A percentile compares a stretch with the other conserved stretches of the same genome.
These are phyloP conservation scores for Corvus cornix DNA, from an alignment of 2,113 vertebrate genomes.

Conservation along the genomic window DNA sequence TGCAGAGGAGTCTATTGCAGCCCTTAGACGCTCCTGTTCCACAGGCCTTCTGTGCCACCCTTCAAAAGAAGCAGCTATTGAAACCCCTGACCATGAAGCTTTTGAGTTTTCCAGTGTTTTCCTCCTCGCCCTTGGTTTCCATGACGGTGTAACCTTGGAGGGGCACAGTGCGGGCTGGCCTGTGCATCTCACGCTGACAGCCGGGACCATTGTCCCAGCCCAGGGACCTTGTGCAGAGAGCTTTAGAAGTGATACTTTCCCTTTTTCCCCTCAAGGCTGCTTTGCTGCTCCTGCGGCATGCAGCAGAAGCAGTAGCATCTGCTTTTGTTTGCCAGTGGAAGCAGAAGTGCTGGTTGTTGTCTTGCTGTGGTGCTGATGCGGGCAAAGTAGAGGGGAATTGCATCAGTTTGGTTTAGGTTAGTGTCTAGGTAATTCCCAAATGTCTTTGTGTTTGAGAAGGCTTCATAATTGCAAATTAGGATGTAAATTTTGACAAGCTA, in stretches of 20 bases:
- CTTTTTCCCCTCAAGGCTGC: slow-evolving; percentile 39
- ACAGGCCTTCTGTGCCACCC: slow-evolving; percentile 32
- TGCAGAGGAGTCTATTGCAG: not conserved
- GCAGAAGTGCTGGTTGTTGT: not conserved
- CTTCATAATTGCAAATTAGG: not conserved
- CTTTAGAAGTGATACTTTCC: not conserved
- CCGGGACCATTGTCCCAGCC: not conserved
- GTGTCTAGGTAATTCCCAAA: not conserved
- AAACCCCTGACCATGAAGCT: slow-evolving; percentile 61
- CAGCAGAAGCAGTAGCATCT: not conserved
- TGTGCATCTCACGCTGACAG: not conserved
- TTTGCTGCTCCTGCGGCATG: accelerated
- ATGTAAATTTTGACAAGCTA: not conserved
- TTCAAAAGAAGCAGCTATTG: slow-evolving; percentile 47
- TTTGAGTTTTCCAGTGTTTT: not conserved
- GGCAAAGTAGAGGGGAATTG: not conserved
- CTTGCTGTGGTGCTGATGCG: not conserved
- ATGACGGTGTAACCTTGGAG: not conserved
- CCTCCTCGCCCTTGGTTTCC: not conserved
- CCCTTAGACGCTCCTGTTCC: not conserved
- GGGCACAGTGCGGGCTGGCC: not conserved
- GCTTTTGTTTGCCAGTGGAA: not conserved
- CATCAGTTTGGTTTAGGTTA: not conserved
- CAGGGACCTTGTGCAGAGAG: not conserved
- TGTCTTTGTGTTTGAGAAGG: not conserved